phyloP scores from a whole-genome alignment of 2,113 vertebrate genomes.

The Ahaetulla prasina region DNA sequence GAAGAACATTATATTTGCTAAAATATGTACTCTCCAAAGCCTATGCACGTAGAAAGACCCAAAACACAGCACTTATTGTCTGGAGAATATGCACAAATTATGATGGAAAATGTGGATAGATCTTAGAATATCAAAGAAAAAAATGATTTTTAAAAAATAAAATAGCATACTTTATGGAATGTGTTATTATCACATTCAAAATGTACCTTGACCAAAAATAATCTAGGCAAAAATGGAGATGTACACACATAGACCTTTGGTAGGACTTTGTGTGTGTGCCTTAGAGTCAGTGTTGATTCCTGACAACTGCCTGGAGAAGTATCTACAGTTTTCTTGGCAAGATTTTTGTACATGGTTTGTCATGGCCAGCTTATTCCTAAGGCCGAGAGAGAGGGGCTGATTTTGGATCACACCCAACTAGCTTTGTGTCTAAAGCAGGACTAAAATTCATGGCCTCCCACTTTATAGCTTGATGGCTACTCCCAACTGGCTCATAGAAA shows the following conservation, averaged over 20 bases:
- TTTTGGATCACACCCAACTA: not conserved
- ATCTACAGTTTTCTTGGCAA: not conserved
- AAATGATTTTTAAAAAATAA: not conserved
- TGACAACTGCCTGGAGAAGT: not conserved
- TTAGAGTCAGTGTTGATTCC: not conserved
- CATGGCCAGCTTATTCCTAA: not conserved
- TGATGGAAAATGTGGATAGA: not conserved
- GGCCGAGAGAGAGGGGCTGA: not conserved
- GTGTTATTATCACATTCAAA: not conserved
- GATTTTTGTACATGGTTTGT: not conserved
- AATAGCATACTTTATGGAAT: not conserved
- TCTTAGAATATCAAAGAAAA: not conserved
- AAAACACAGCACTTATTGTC: not conserved
- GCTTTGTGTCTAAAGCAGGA: not conserved
- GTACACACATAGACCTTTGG: not conserved
- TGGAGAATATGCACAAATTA: not conserved
- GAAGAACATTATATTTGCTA: not conserved
- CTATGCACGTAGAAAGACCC: not conserved
- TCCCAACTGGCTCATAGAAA: not conserved
- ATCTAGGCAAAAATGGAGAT: not conserved
- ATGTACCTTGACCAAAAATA: not conserved
- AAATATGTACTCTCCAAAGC: not conserved
- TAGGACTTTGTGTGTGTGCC: not conserved
- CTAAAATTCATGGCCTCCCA: not conserved
- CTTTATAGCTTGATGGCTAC: not conserved